These are phyloP conservation scores for Macropodus opercularis DNA, from an alignment of 2,797 vertebrate genomes.

Conservation along the genomic window DNA sequence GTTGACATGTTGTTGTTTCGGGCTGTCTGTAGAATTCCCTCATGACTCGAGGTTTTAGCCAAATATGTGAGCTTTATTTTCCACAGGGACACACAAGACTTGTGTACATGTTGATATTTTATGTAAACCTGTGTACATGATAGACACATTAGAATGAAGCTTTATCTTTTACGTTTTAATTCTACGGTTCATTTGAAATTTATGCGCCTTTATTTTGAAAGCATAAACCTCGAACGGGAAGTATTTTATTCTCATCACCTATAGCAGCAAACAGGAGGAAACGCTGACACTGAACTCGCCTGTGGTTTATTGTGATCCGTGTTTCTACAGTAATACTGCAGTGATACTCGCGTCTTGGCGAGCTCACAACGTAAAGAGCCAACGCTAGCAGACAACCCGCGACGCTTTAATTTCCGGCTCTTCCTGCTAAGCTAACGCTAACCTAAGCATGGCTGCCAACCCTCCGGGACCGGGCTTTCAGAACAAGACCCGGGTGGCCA, in stretches of 20 bases:
- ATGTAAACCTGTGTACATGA: slow-evolving; percentile 74
- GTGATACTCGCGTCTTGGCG: not conserved
- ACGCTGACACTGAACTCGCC: accelerated
- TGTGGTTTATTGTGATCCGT: not conserved
- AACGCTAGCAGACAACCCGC: not conserved
- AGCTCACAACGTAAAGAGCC: not conserved
- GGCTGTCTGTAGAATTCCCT: slow-evolving; percentile 25
- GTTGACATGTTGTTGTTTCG: not conserved
- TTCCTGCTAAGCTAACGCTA: not conserved
- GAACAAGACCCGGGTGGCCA: slow-evolving; percentile 95
- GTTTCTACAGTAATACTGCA: not conserved
- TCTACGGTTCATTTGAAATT: too few relatives aligned
- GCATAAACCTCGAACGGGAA: not conserved
- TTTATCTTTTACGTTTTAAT: too few relatives aligned
- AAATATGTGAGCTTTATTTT: slow-evolving; percentile 69
- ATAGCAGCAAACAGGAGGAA: not conserved
- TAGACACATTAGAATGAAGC: too few relatives aligned
- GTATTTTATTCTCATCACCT: not conserved
- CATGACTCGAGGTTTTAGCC: slow-evolving; percentile 56
- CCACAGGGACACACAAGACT: slow-evolving; percentile 44
- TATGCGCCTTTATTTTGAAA: slow-evolving; percentile 12
- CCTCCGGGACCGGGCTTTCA: slow-evolving; percentile 84
- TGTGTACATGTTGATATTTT: slow-evolving; percentile 72
- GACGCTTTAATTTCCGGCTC: not conserved
- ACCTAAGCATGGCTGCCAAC: slow-evolving; percentile 55